These are phyloP conservation scores for Excalfactoria chinensis DNA, from an alignment of 2,113 vertebrate species.

Conservation along the genomic window DNA sequence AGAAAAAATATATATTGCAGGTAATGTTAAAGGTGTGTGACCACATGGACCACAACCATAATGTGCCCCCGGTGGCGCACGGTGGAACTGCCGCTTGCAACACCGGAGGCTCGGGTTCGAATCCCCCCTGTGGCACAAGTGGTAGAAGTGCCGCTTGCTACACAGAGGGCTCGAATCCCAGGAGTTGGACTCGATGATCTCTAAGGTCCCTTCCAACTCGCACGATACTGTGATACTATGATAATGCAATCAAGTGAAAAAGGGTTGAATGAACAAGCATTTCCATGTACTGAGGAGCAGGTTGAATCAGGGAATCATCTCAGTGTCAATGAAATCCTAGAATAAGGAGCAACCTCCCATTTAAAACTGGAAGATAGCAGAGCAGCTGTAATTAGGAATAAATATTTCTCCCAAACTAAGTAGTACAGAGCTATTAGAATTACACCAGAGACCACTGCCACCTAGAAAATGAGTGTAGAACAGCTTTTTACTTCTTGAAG, in stretches of 20 bases:
- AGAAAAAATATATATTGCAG: background rate
- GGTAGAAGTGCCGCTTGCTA: too few relatives aligned
- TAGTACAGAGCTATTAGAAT: background rate
- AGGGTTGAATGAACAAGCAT: background rate
- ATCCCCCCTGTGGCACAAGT: too few relatives aligned
- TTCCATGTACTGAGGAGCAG: background rate
- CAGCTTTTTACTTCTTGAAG: background rate
- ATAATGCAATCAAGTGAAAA: background rate
- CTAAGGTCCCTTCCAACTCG: too few relatives aligned
- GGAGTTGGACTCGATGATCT: too few relatives aligned
- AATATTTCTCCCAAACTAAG: background rate
- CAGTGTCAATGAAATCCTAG: background rate
- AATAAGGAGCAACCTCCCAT: background rate
- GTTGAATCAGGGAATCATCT: background rate
- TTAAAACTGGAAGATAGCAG: background rate
- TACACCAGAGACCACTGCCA: background rate
- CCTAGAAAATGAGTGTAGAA: background rate
- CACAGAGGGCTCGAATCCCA: too few relatives aligned
- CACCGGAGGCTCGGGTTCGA: too few relatives aligned
- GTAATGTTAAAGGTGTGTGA: background rate
- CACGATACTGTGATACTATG: too few relatives aligned
- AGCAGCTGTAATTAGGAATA: background rate
- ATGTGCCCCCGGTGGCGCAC: too few relatives aligned
- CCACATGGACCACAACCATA: background rate
- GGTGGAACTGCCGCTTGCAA: too few relatives aligned